A percentile compares a stretch with the other conserved stretches of the same genome.
Evolutionary conservation across 2,888 invertebrate species (phyloP).

Genomic region (Pterostichus niger): DNA sequence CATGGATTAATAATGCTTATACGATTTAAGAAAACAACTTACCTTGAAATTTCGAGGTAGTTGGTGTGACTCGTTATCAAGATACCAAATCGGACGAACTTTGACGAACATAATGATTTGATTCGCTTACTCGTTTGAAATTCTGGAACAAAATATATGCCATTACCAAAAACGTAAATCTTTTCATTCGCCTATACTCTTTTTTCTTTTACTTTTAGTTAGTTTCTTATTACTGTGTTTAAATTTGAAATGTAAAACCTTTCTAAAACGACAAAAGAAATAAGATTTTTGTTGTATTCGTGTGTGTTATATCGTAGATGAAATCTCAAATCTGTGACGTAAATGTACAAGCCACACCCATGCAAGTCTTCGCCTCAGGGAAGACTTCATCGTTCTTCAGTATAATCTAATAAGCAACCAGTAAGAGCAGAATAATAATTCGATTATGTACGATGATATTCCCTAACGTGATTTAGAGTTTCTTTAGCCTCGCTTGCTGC

Average conservation of each 20-base stretch:
- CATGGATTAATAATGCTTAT: too few relatives aligned
- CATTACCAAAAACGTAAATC: too few relatives aligned
- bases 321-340: conserved; percentile 23
- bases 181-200: too few relatives aligned
- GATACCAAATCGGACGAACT: too few relatives aligned
- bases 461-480: conserved; percentile 51
- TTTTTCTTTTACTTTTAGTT: too few relatives aligned
- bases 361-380: conserved; percentile 8
- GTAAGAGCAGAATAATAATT: conserved; percentile 38
- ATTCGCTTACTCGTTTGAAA: too few relatives aligned
- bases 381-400: conserved; percentile 12
- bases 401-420: conserved; percentile 49
- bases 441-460: conserved; percentile 53
- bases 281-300: neutral
- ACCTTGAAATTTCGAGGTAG: too few relatives aligned
- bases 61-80: too few relatives aligned
- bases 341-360: neutral
- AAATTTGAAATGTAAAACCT: neutral
- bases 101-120: too few relatives aligned
- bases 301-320: conserved; percentile 9
- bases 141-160: too few relatives aligned
- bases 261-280: neutral
- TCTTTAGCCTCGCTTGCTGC: neutral
- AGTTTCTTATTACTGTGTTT: too few relatives aligned
- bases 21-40: too few relatives aligned